These are phyloP conservation scores for Nowickia ferox DNA, from an alignment of 2,888 invertebrate species.

Conservation along the genomic window DNA sequence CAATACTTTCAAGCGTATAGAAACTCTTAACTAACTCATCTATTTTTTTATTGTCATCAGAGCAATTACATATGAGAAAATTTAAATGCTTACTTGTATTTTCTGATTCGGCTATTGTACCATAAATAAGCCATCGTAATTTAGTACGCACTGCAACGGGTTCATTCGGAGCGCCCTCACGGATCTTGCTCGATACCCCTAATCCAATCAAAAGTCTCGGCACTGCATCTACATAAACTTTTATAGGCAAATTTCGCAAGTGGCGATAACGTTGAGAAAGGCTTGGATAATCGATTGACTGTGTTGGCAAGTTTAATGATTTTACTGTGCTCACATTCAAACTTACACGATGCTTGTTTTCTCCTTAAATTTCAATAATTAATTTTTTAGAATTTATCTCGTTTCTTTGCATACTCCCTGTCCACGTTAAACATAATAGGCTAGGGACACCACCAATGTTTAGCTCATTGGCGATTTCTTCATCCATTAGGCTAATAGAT, in stretches of 20 bases:
- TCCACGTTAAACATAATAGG: slow-evolving; percentile 7
- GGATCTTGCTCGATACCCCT: slow-evolving; percentile 37
- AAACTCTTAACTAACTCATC: no score
- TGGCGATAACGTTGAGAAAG: slow-evolving; percentile 26
- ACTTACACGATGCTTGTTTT: slow-evolving; percentile 15
- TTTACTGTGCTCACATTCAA: slow-evolving; percentile 32
- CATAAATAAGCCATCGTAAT: slow-evolving; percentile 59
- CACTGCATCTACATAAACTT: slow-evolving; percentile 34
- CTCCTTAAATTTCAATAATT: slow-evolving; percentile 20
- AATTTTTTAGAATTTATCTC: slow-evolving; percentile 1
- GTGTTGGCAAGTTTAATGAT: neutral
- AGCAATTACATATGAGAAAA: slow-evolving; percentile 32
- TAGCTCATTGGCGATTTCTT: no score
- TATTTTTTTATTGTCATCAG: no score
- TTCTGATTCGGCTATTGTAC: neutral
- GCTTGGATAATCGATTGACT: slow-evolving; percentile 38
- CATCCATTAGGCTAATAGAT: no score
- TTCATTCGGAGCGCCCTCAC: slow-evolving; percentile 45
- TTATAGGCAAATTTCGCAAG: slow-evolving; percentile 39
- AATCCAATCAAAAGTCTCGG: slow-evolving; percentile 51
- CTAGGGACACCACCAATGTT: neutral
- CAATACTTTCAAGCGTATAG: slow-evolving; percentile 19
- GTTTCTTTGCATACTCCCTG: neutral
- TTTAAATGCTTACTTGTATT: slow-evolving; percentile 33
- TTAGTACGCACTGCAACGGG: slow-evolving; percentile 51